Evolutionary conservation across 2,888 invertebrate genomes (phyloP).

Genomic region (Tolmerus cingulatus): DNA sequence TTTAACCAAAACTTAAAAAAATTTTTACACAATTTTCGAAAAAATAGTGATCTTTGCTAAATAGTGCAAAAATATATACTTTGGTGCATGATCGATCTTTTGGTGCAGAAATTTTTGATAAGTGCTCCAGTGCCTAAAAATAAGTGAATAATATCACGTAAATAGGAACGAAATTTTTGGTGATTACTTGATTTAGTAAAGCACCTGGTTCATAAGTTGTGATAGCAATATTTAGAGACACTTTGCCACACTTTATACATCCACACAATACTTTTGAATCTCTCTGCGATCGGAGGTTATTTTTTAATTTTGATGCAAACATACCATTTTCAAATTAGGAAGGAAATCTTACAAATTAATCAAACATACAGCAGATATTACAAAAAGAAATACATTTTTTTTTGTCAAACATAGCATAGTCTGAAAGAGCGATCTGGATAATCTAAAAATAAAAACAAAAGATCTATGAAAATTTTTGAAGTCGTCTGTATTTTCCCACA

Average conservation of each 20-base stretch:
- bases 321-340: background rate
- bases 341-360: background rate
- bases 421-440: background rate
- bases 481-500: background rate
- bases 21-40: conserved; percentile 38
- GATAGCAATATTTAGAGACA: background rate
- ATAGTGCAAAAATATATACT: background rate
- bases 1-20: conserved; percentile 1
- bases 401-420: background rate
- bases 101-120: conserved; percentile 4
- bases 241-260: background rate
- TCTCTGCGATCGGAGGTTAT: background rate
- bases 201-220: background rate
- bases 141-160: background rate
- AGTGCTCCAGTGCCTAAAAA: conserved; percentile 9
- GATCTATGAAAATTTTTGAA: background rate
- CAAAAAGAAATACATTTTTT: background rate
- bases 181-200: conserved; percentile 1
- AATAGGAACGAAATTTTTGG: background rate
- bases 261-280: background rate
- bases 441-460: conserved; percentile 21
- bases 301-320: background rate
- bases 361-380: background rate
- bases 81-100: conserved; percentile 6
- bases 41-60: background rate